These are phyloP conservation scores for Lacanobia oleracea DNA, from an alignment of 2,888 invertebrate species.

Conservation along the genomic window DNA sequence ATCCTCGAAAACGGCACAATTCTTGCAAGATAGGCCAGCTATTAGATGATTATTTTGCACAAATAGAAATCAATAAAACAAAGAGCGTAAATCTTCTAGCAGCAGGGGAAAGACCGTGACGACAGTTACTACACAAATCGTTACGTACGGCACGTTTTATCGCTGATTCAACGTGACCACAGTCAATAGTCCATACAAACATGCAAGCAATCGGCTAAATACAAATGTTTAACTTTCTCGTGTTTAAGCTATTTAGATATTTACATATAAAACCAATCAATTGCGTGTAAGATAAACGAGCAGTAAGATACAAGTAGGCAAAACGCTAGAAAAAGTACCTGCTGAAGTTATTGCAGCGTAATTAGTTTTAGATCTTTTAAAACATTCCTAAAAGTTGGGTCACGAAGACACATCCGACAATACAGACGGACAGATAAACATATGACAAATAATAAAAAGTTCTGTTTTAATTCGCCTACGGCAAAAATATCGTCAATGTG, in stretches of 20 bases:
- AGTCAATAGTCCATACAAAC: conserved; percentile 50
- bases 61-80: conserved; percentile 1
- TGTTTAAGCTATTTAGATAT: conserved; percentile 27
- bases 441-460: neutral
- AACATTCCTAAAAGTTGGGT: neutral
- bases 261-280: conserved; percentile 36
- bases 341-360: neutral
- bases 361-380: neutral
- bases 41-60: neutral
- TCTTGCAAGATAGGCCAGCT: neutral
- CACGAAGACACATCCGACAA: neutral
- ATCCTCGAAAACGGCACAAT: neutral
- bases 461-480: conserved; percentile 1
- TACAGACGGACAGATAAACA: neutral
- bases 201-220: conserved; percentile 38
- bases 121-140: conserved; percentile 28
- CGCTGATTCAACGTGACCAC: conserved; percentile 43
- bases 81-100: conserved; percentile 16
- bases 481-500: conserved; percentile 22
- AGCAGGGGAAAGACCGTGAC: conserved; percentile 36
- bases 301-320: neutral
- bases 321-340: neutral
- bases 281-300: conserved; percentile 4
- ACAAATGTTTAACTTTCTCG: conserved; percentile 52
- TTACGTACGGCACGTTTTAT: conserved; percentile 48